These are phyloP conservation scores for Xenentodon cancila DNA, from an alignment of 2,797 vertebrate genomes.

Conservation along the genomic window DNA sequence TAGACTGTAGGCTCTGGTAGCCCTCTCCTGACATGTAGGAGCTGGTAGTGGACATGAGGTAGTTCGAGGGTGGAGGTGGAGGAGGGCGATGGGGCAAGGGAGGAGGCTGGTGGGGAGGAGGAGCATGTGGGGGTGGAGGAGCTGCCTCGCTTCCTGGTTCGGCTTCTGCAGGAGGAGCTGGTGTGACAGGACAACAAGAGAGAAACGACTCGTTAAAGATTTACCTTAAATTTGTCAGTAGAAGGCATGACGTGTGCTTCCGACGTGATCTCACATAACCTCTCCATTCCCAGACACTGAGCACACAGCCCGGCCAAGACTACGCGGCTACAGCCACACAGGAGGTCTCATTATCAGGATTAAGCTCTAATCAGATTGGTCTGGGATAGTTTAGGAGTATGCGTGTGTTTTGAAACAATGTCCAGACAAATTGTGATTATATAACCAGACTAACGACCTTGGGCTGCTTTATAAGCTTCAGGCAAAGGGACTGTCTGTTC, in stretches of 20 bases:
- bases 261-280: constrained; percentile 14
- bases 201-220: constrained; percentile 20
- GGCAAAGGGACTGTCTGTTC: constrained; percentile 32
- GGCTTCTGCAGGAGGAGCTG: constrained; percentile 84
- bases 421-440: constrained; percentile 53
- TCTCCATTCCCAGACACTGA: constrained; percentile 42
- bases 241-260: not conserved
- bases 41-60: constrained; percentile 96
- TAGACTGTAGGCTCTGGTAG: constrained; percentile 94
- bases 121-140: constrained; percentile 87
- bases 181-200: constrained; percentile 11
- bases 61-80: constrained; percentile 88
- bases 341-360: constrained; percentile 66
- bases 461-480: constrained; percentile 35
- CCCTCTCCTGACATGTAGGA: constrained; percentile 98
- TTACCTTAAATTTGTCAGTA: not conserved
- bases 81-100: constrained; percentile 92
- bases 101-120: constrained; percentile 91
- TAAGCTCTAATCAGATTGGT: constrained; percentile 65
- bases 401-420: constrained; percentile 40
- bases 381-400: constrained; percentile 46
- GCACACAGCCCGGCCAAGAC: constrained; percentile 14
- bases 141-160: constrained; percentile 86
- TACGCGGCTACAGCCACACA: constrained; percentile 25
- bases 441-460: constrained; percentile 49